These are phyloP conservation scores for Thyatira batis DNA, from an alignment of 2,888 invertebrate species.

Conservation along the genomic window DNA sequence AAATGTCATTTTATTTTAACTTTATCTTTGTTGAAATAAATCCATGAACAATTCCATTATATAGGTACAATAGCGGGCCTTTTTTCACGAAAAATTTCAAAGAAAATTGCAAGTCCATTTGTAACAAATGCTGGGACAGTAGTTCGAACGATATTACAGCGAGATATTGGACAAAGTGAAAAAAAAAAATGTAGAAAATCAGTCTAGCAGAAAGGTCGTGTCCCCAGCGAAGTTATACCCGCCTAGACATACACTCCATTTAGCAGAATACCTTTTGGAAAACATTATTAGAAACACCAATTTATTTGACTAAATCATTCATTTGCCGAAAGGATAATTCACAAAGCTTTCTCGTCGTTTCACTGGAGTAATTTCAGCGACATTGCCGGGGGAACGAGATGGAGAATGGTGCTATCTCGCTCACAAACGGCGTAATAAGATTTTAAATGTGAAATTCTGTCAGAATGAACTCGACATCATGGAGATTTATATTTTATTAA, in stretches of 20 bases:
- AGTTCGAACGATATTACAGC: neutral
- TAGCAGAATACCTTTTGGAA: slow-evolving; percentile 30
- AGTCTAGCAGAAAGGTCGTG: slow-evolving; percentile 12
- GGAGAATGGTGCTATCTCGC: slow-evolving; percentile 32
- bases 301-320: slow-evolving; percentile 52
- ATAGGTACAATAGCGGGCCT: neutral
- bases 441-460: slow-evolving; percentile 67
- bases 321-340: slow-evolving; percentile 52
- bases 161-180: neutral
- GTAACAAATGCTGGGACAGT: neutral
- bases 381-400: slow-evolving; percentile 44
- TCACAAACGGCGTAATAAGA: slow-evolving; percentile 60
- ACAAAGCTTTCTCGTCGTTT: slow-evolving; percentile 39
- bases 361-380: slow-evolving; percentile 53
- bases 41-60: neutral
- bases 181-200: slow-evolving; percentile 8
- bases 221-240: slow-evolving; percentile 25
- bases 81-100: neutral
- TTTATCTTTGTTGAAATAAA: neutral
- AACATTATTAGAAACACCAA: slow-evolving; percentile 41
- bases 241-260: slow-evolving; percentile 40
- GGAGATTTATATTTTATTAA: slow-evolving; percentile 37
- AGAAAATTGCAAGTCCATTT: neutral
- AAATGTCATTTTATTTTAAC: too few relatives aligned
- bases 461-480: slow-evolving; percentile 55